Conservation (phyloP, 2,888 invertebrate genomes). For the Melipona bicolor region DNA sequence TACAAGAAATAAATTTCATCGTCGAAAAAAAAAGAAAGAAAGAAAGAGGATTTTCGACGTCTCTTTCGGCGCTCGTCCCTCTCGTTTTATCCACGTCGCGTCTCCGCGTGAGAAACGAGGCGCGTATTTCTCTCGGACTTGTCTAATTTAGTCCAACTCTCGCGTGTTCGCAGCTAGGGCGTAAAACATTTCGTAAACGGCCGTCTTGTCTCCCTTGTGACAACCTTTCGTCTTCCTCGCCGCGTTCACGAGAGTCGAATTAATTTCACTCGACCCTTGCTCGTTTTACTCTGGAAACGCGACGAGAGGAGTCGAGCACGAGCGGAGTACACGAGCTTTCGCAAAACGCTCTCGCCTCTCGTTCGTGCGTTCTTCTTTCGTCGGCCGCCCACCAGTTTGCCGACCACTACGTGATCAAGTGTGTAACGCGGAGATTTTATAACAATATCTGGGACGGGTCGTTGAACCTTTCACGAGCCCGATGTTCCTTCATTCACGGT, state of each 20-base stretch:
- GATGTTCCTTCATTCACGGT: conserved; percentile 49
- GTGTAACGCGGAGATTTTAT: conserved; percentile 68
- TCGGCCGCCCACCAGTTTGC: conserved; percentile 24
- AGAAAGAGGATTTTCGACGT: neutral
- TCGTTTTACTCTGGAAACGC: neutral
- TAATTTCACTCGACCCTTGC: neutral
- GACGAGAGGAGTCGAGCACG: no score
- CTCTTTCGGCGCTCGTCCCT: neutral
- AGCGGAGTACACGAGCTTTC: neutral
- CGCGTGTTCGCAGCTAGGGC: neutral
- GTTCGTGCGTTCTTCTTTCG: conserved; percentile 37
- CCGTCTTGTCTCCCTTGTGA: neutral
- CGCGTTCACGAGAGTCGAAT: neutral
- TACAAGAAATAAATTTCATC: no score
- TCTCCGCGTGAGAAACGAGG: neutral
- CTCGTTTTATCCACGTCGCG: neutral
- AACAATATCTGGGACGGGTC: conserved; percentile 72
- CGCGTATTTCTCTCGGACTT: no score
- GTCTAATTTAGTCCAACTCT: conserved; percentile 2
- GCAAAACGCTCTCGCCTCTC: conserved; percentile 20
- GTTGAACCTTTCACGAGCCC: conserved; percentile 66
- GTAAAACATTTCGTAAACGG: conserved; percentile 10
- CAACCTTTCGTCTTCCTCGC: neutral
- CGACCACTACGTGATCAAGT: conserved; percentile 62
- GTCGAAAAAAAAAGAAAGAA: no score